Evolutionary conservation across 2,888 invertebrate genomes (phyloP).

Genomic region (Epinotia nisella): DNA sequence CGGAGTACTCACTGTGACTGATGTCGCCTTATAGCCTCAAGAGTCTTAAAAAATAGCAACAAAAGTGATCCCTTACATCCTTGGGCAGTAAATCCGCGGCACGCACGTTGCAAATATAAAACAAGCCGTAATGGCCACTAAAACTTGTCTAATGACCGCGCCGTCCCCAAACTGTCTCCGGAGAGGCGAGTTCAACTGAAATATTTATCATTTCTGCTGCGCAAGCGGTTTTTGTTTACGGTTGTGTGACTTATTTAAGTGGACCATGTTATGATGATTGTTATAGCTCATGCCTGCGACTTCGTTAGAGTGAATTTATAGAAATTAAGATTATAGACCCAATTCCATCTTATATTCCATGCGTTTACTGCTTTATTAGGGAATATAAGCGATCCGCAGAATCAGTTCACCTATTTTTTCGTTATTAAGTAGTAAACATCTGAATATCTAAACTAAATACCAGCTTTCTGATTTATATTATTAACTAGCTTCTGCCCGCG

Average conservation of each 20-base stretch:
- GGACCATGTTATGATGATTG: too few species aligned
- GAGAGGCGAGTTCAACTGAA: constrained; percentile 68
- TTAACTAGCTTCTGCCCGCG: too few species aligned
- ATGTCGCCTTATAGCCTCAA: neutral
- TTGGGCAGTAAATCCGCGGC: constrained; percentile 61
- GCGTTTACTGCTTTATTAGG: neutral
- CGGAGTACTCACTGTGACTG: neutral
- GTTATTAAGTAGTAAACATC: too few species aligned
- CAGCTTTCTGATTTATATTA: too few species aligned
- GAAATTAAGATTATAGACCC: too few species aligned
- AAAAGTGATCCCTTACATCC: constrained; percentile 50
- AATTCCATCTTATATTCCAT: neutral
- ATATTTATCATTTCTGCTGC: constrained; percentile 70
- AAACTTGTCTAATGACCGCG: constrained; percentile 77
- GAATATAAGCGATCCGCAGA: neutral
- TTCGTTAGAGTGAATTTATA: neutral
- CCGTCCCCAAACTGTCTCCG: constrained; percentile 75
- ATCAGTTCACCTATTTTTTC: too few species aligned
- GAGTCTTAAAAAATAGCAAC: constrained; percentile 22
- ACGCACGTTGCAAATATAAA: constrained; percentile 68
- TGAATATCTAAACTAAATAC: too few species aligned
- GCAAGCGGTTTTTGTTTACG: constrained; percentile 55
- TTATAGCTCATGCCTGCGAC: neutral
- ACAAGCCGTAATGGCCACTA: constrained; percentile 74
- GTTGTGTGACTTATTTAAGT: constrained; percentile 44